Evolutionary conservation across 2,113 vertebrate species (phyloP), one percentile per base, ranked within the genome.

Genomic region (Anser cygnoides): DNA sequence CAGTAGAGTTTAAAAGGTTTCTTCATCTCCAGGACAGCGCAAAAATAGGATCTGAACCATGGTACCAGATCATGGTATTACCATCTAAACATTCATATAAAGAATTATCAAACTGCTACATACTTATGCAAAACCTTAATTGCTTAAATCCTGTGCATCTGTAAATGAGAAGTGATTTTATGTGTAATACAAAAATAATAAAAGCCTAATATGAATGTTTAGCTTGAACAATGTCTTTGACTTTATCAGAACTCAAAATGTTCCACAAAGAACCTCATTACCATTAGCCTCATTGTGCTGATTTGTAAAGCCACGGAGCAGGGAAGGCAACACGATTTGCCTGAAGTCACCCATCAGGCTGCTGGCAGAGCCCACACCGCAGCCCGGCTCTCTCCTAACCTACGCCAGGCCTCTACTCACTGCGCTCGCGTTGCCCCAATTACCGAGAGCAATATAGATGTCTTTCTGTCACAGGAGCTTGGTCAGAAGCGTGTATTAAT

Each of bases 121-220:
- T 91, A 95, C 95, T 97, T 91, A 95, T 90, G 63, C 62, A 90
- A 68, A 93, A 29, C 84, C 61, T 70, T 92, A 92, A 95, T 90
- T 87, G 91, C 72, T 35, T 90, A 86, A 91, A 87, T 77, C 74
- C 92, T 43, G 10, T 92, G 61, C 62, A 85, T 88, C 57, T 71
- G 49, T 76, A 90, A 86, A 77, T 13, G 59, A 92, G 77, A 57
- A 81, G 63, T 84, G 52, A 41, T 79, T 75, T 49, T 39, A 71
- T 17, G 61, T 16, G 67, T 72, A 92, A 63, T 43, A 66, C 11
- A 76, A 81, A 76, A 92, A 89, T 85, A 95, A 81, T 66, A 75
- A 31, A 93, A 83, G 28, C 52, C 77, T 82, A 84, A 89, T 79
- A 79, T 91, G 87, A 93, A 87, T 44, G 44, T 96, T 95, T 91